Evolutionary conservation across 2,113 vertebrate species (phyloP), one percentile per base, ranked within the genome.

Genomic region (Brevimyrus niger): DNA sequence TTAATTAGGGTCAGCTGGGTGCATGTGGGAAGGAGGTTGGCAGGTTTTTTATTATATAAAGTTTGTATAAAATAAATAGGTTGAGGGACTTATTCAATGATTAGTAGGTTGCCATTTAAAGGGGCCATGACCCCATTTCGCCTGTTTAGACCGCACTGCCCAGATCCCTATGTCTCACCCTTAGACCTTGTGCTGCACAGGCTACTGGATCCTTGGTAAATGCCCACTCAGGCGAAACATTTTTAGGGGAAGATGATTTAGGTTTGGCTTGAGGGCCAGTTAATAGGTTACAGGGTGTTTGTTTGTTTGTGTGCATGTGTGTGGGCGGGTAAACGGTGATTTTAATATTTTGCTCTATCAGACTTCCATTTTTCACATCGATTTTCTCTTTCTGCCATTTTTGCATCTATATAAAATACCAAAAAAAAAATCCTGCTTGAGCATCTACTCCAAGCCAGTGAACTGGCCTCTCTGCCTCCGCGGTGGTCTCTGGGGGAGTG

Each of bases 1-100:
- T 80, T 80, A 80, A 80, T 80, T 80, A 80, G 73, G 73, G 73
- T 80, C 73, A 80, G 73, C 15, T 80, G 73, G 73, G 73, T 80
- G 73, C 35, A 80, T 42, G 73, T 80, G 73, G 38, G 35, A 38
- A 38, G 73, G 35, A 42, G 73, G 73, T 38, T 80, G 35, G 73
- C 31, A 42, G 73, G 15, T 42, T 80, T 80, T 80, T 42, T 80
- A 42, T 80, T 19, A 19, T 42, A 80, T 85, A 85, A 86, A 47
- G 83, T 47, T 85, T 44, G 23, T n/a, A 47, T 85, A 23, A 23
- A n/a, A n/a, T 47, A 86, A 46, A 21, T 86, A 50, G 44, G 83
- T 86, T 44, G 44, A 48, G 73, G 31, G 61, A 69, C 61, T 69
- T 80, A 42, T 80, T 80, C 35, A 38, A 27, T 80, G 61, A 69